Evolutionary conservation across 2,797 vertebrate species (phyloP).

Genomic region (Megalops cyprinoides): DNA sequence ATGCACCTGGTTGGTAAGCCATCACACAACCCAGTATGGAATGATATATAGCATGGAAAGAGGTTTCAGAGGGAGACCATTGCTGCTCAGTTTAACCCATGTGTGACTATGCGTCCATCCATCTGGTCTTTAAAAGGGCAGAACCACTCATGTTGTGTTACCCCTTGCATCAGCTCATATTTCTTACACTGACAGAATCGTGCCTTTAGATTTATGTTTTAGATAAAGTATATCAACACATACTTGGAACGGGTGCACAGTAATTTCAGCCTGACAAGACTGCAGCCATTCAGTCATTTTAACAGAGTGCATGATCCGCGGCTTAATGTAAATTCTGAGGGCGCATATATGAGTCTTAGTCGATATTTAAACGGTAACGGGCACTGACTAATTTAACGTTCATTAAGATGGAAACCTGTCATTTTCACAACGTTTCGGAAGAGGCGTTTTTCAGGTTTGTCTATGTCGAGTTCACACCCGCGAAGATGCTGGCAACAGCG

Average conservation of each 20-base stretch:
- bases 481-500: background rate
- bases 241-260: slow-evolving; percentile 42
- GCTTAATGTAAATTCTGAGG: background rate
- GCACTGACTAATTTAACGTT: background rate
- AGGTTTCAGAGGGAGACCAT: background rate
- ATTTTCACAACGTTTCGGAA: background rate
- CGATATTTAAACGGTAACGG: background rate
- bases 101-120: background rate
- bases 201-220: slow-evolving; percentile 53
- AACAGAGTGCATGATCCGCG: background rate
- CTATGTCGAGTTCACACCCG: background rate
- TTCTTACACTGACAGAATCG: slow-evolving; percentile 36
- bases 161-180: background rate
- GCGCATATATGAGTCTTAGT: background rate
- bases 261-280: background rate
- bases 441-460: background rate
- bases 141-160: background rate
- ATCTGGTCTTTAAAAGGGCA: background rate
- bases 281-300: background rate
- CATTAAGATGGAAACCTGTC: background rate
- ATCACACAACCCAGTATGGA: background rate
- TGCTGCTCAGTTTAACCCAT: background rate
- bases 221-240: slow-evolving; percentile 52
- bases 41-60: background rate
- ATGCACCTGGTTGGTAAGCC: background rate